Percentiles rank a stretch among this genome's conserved stretches.
phyloP scores from a whole-genome alignment of 2,797 vertebrate species.

The Hipposideros larvatus region DNA sequence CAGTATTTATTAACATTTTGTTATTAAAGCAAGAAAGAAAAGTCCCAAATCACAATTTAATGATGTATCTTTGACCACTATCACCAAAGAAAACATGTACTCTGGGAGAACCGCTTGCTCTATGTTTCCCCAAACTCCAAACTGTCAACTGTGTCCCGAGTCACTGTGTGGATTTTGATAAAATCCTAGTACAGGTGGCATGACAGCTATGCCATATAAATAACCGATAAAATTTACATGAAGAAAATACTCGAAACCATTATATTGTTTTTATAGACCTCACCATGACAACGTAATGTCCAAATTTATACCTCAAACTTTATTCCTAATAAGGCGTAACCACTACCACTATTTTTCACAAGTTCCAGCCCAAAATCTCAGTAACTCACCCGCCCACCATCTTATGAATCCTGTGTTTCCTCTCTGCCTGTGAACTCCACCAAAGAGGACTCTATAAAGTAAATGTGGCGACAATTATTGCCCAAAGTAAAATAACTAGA shows the following conservation, averaged over 20 bases:
- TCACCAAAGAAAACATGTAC: constrained; percentile 3
- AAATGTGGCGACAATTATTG: constrained; percentile 77
- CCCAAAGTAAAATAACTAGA: constrained; percentile 56
- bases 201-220: background rate
- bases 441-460: constrained; percentile 71
- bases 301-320: background rate
- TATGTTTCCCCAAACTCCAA: background rate
- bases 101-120: background rate
- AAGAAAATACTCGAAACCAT: background rate
- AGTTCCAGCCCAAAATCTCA: constrained; percentile 63
- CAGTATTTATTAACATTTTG: background rate
- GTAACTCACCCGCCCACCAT: constrained; percentile 67
- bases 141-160: background rate
- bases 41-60: background rate
- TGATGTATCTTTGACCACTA: background rate
- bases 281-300: background rate
- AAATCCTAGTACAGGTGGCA: background rate
- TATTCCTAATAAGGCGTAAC: background rate
- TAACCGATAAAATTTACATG: background rate
- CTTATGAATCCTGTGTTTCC: constrained; percentile 63
- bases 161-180: background rate
- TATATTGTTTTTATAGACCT: background rate
- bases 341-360: background rate
- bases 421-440: constrained; percentile 63
- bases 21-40: constrained; percentile 15